Evolutionary conservation across 2,113 vertebrate genomes (phyloP), one percentile per base, ranked within the genome.

Genomic region (Corythoichthys haematopterus): DNA sequence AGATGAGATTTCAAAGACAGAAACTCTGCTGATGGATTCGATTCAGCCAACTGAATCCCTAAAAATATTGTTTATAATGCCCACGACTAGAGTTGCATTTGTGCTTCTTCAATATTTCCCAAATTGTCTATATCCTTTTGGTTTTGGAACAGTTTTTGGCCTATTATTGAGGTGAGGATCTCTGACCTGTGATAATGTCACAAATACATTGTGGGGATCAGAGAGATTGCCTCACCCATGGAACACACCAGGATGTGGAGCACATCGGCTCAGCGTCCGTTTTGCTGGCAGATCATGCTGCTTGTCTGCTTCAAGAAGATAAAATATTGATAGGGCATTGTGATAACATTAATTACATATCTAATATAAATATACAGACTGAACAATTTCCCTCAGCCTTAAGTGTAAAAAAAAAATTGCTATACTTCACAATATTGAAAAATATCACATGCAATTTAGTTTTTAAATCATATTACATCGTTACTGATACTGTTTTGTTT

Each of bases 181-280:
- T 65, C 91, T 87, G 85, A 96, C 95, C 93, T 93, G 89, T 47
- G 33, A 59, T 66, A 80, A 78, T 76, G 91, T 90, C 3, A 84
- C 84, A 97, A 81, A 40, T 81, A 73, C 3, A 85, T 80, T 0
- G 89, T 79, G 0, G 71, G 80, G 1, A 89, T 50, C 47, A 98
- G 88, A 75, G 95, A 98, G 86, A 91, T 91, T 37, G 94, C 69
- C 87, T 98, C 97, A 1, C 94, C 95, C 63, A 93, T 60, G 66
- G 98, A 90, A 0, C 94, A 97, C 63, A 95, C 0, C 0, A 95
- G 3, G 68, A 97, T 37, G 47, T 95, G 92, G 43, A 95, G 61
- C 71, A 98, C 84, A 66, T 98, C 97, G 0, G 69, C 75, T 95
- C 96, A 98, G 2, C 84, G 90, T 52, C 95, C 85, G 87, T 64